Evolutionary conservation across 2,888 invertebrate species (phyloP), one percentile per base, ranked within the genome.

Genomic region (Zelleria hepariella): DNA sequence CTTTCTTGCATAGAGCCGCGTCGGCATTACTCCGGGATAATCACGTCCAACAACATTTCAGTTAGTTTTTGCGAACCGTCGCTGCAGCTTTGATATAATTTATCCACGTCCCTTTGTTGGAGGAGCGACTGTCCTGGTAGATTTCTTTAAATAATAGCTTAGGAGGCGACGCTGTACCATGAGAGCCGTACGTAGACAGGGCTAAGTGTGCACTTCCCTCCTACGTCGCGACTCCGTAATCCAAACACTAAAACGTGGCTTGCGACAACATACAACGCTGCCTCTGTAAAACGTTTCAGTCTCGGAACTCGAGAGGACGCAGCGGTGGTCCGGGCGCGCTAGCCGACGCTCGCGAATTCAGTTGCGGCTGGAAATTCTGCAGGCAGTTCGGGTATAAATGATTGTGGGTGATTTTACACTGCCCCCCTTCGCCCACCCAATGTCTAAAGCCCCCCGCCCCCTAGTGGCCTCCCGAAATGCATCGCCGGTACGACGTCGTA

Each of bases 321-420:
- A 62, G 67, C 66, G 68, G 67, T 71, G 73, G 72, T 73, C 65
- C 63, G 63, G 62, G 65, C 63, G 62, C 64, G 62, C 65, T 62
- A 65, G 62, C 67, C 70, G 71, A 70, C 74, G 48, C 54, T 58
- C 56, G 76, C 69, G 72, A 77, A 79, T 82, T 80, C 80, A 78
- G 85, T 82, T 81, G 81, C 74, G 81, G 82, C 78, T 81, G 80
- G 86, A 86, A 86, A 86, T 86, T 86, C 83, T 74, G 78, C 81
- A 84, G 86, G 86, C 86, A 85, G 86, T 87, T 87, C 82, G 86
- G 86, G 83, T 86, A 87, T 86, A 88, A 87, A 87, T 87, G 86
- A 88, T 87, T 86, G 87, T 78, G 87, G 87, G 87, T 86, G 87
- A 87, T 86, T 86, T 86, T 86, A 80, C 83, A 82, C 32, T 42